Evolutionary conservation across 1,140 invertebrate species (phyloP), one percentile per base, ranked within the genome.

Genomic region (Metopolophium dirhodum): DNA sequence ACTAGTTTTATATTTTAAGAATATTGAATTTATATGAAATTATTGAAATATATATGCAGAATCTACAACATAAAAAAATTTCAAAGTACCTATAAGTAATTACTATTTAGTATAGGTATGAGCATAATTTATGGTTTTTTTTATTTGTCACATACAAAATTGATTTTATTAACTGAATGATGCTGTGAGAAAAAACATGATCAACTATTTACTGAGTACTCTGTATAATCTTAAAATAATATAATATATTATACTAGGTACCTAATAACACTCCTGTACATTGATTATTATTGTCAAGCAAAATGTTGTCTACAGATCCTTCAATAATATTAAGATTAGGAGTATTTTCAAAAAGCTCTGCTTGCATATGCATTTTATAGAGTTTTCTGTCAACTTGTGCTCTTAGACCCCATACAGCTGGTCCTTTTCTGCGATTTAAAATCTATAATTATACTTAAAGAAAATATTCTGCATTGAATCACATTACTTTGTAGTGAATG

Each of bases 331-430:
- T 95, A 61, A 99, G 95, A 95, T 98, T 97, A 41, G 96, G 95
- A 2, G 96, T 97, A 54, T 96, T 95, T 51, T 95, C 94, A 90
- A 97, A 96, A 22, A 98, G 95, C 95, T 98, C 97, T n/a, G 96
- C 95, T 95, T 99, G 98, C n/a, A 99, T 95, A 94, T 97, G 95
- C 93, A 96, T 95, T 95, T 98, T 99, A 95, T 99, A 99, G 54
- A 99, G 95, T 89, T 96, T 95, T 92, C 98, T 95, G 95, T 99
- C 98, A 94, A 99, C 99, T 96, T 99, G 98, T 35, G 98, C 98
- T 94, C 98, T 95, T 6, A 97, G 96, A 47, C 98, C 98, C 98
- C 98, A 98, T 7, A 99, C 98, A 4, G 98, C 98, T 41, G 98
- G 98, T 0, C 98, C 98, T 94, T 96, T 96, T 0, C 95, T 94